Conservation (phyloP, 2,888 invertebrate species). For the Drosophila nigricruria region DNA sequence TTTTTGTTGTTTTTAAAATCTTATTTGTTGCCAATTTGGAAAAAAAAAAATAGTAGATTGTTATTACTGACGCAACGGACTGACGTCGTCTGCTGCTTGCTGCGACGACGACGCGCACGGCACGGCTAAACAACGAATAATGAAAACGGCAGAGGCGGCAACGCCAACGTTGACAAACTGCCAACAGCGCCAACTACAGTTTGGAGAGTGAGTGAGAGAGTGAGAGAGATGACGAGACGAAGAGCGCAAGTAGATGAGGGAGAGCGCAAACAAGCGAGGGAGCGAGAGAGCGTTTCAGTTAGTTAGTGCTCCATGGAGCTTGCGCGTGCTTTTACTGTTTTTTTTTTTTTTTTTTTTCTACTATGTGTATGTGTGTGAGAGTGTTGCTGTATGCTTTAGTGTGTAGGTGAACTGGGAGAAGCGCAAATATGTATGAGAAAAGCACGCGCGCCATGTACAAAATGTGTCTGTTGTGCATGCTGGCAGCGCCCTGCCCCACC, state of each 20-base stretch:
- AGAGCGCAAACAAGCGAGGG: conserved; percentile 1
- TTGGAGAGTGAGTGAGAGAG: neutral
- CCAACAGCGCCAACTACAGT: conserved; percentile 35
- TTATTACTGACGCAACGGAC: conserved; percentile 71
- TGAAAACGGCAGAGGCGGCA: conserved; percentile 57
- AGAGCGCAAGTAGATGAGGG: neutral
- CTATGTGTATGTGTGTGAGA: neutral
- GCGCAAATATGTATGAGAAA: conserved; percentile 47
- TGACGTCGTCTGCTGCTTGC: conserved; percentile 72
- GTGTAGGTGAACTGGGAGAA: conserved; percentile 57
- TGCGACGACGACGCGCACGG: conserved; percentile 73
- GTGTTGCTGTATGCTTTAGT: conserved; percentile 6
- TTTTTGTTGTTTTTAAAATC: neutral
- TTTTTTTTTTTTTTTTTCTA: neutral
- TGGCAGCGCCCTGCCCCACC: conserved; percentile 43
- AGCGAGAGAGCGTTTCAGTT: conserved; percentile 4
- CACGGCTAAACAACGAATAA: conserved; percentile 72
- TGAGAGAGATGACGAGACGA: neutral
- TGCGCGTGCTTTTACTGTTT: conserved; percentile 44
- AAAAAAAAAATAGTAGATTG: conserved; percentile 40
- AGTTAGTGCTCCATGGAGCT: conserved; percentile 42
- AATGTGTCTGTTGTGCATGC: conserved; percentile 66
- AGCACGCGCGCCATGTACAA: conserved; percentile 69
- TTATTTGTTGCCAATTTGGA: conserved; percentile 31
- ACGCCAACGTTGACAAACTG: conserved; percentile 62